Conservation (phyloP, 1,140 invertebrate genomes). For the Sminthurinus signatus region DNA sequence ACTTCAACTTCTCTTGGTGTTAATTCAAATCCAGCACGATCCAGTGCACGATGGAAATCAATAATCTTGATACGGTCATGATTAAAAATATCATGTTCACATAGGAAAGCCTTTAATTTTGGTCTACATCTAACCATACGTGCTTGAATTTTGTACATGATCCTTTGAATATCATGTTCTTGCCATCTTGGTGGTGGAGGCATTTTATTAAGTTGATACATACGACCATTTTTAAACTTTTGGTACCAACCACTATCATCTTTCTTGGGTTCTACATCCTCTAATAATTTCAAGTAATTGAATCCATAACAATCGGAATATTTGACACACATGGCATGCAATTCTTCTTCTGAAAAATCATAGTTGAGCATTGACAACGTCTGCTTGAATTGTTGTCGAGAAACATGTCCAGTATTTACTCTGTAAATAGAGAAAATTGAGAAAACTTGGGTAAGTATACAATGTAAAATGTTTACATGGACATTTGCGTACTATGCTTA, state of each 20-base stretch:
- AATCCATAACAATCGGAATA: conserved; percentile 64
- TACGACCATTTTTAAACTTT: conserved; percentile 34
- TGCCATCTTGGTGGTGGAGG: conserved; percentile 33
- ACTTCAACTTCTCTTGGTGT: conserved; percentile 40
- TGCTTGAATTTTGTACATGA: conserved; percentile 40
- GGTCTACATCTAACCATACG: conserved; percentile 31
- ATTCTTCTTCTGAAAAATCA: conserved; percentile 55
- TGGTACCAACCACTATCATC: conserved; percentile 34
- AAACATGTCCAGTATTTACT: conserved; percentile 60
- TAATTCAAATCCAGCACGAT: conserved; percentile 35
- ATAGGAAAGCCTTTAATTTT: conserved; percentile 34
- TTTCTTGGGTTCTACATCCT: conserved; percentile 51
- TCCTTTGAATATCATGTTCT: conserved; percentile 37
- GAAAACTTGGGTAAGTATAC: no score
- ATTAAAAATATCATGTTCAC: conserved; percentile 31
- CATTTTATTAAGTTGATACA: conserved; percentile 31
- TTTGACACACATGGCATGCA: conserved; percentile 58
- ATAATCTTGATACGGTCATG: conserved; percentile 38
- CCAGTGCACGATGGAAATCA: conserved; percentile 39
- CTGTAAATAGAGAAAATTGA: conserved; percentile 45
- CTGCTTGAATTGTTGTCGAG: conserved; percentile 58
- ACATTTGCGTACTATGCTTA: no score
- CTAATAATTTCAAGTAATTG: conserved; percentile 58
- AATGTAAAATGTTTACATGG: no score
- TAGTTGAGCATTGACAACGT: conserved; percentile 57